Base-by-base conservation (phyloP, 2,797 vertebrate species). In the Macroramphosus scolopax region DNA sequence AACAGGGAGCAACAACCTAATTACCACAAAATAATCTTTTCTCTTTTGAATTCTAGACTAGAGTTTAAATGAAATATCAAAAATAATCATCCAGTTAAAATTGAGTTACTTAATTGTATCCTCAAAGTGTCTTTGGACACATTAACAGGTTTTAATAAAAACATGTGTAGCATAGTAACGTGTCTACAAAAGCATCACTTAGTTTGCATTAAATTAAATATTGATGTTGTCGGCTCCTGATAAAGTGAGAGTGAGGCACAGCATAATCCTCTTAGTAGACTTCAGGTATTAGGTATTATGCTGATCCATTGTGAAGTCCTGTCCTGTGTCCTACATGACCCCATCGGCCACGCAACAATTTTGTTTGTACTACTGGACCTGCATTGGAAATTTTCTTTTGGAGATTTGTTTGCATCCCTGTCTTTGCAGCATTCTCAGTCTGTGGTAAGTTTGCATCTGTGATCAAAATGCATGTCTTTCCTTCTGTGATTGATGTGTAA, bases 261-360 rank as follows among this genome's bases (percentile, higher is more conserved):
- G 65, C 52, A 47, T 95, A 96, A 97, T 93, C 95, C 90, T 90
- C 93, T 97, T 96, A 95, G 77, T 77, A 80, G 82, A 68, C 90
- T 87, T 86, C 63, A 72, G 89, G 91, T 92, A 91, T 94, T 95
- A 94, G 83, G 88, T 89, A 91, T 95, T 94, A 94, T 88, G 83
- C 70, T 89, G 87, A 91, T 89, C 87, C 88, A 86, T 89, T 90
- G 91, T 91, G 87, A 87, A 88, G 89, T 77, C 69, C 70, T 86
- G 88, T 80, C 85, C 80, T 80, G 78, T 84, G 93, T 88, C 94
- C 94, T 93, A 85, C 75, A 85, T n/a, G 85, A 73, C 68, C 77
- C 58, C 55, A 44, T 41, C 54, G 73, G 8, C 38, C 66, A 80
- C 54, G 77, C 79, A 81, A 78, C 77, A 77, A 32, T 22, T 32